Percentiles rank a stretch among this genome's conserved stretches.
Conservation (phyloP, 2,113 vertebrate species). For the Sardina pilchardus region DNA sequence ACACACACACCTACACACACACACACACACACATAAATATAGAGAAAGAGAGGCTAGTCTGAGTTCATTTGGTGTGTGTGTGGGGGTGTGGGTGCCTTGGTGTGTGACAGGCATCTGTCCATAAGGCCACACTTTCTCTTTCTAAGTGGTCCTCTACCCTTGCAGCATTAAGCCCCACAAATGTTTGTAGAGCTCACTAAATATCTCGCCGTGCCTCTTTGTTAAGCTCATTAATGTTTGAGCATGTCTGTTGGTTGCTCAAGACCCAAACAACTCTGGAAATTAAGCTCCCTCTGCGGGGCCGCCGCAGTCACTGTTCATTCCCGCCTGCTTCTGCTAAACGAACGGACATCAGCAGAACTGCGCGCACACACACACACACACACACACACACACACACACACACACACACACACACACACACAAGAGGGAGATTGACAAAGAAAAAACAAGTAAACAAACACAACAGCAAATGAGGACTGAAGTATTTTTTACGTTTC, state of each 20-base stretch:
- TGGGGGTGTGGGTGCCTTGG: neutral
- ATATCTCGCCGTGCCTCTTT: constrained; percentile 71
- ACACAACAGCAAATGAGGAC: neutral
- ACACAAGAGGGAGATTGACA: neutral
- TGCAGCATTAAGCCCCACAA: constrained; percentile 52
- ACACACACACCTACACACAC: neutral
- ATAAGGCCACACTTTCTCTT: neutral
- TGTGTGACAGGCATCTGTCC: constrained; percentile 43
- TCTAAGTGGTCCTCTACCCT: constrained; percentile 61
- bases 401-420: too few species aligned
- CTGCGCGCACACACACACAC: neutral
- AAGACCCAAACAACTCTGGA: constrained; percentile 72
- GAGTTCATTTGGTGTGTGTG: neutral
- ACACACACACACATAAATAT: neutral
- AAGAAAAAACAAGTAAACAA: neutral
- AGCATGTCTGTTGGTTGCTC: constrained; percentile 72
- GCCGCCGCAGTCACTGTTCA: constrained; percentile 45
- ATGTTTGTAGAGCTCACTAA: constrained; percentile 78
- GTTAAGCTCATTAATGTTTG: constrained; percentile 80
- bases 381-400: too few species aligned
- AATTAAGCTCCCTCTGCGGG: constrained; percentile 68
- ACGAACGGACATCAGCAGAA: neutral
- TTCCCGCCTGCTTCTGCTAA: neutral
- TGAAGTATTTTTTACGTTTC: constrained; percentile 22
- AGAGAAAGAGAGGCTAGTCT: neutral